A percentile compares a stretch with the other conserved stretches of the same genome.
These are phyloP conservation scores for Chunga burmeisteri DNA, from an alignment of 2,113 vertebrate genomes.

Conservation along the genomic window DNA sequence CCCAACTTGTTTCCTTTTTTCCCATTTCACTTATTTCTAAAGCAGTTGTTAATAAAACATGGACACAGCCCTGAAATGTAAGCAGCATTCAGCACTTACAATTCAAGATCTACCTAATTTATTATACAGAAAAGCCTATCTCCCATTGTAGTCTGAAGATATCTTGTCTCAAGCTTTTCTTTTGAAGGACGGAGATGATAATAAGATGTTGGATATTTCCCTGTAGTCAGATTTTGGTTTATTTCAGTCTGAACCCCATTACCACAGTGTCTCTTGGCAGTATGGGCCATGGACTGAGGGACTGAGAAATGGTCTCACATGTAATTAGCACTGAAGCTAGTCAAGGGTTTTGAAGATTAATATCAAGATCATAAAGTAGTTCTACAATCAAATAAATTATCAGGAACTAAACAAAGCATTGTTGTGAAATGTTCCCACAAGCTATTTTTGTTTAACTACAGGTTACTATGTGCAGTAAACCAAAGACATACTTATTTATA, in stretches of 20 bases:
- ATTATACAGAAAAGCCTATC: neutral
- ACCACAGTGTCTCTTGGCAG: neutral
- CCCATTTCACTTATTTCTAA: neutral
- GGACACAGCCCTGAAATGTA: neutral
- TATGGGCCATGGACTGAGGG: neutral
- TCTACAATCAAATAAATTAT: neutral
- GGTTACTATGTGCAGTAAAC: neutral
- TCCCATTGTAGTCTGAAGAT: neutral
- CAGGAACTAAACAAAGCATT: neutral
- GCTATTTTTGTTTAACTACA: neutral
- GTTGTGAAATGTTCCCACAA: neutral
- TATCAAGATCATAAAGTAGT: neutral
- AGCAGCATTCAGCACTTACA: neutral
- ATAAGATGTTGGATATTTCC: neutral
- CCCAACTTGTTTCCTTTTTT: neutral
- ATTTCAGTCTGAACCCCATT: neutral
- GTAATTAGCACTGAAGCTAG: neutral
- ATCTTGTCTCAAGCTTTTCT: neutral
- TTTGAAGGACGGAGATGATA: neutral
- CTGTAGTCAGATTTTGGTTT: neutral
- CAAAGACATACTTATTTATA: neutral
- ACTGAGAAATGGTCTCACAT: neutral
- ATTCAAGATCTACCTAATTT: neutral
- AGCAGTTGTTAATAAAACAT: neutral
- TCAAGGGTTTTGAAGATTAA: neutral